phyloP scores from a whole-genome alignment of 2,888 invertebrate species.

The Tiliacea citrago region DNA sequence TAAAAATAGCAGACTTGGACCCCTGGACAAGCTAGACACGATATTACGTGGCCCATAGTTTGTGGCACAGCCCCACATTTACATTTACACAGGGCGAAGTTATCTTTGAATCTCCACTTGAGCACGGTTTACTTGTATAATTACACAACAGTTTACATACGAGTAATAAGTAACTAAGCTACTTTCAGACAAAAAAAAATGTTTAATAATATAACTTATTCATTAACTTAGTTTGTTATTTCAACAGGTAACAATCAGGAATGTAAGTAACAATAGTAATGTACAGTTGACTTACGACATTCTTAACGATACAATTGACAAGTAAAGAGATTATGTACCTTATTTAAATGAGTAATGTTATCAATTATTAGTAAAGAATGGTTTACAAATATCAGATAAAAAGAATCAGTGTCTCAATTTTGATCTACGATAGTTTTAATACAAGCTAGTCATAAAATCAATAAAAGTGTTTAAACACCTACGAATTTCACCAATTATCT shows the following conservation, averaged over 20 bases:
- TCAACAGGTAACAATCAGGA: constrained; percentile 42
- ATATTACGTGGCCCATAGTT: background rate
- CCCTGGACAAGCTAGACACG: background rate
- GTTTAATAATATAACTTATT: background rate
- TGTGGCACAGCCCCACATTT: too few relatives aligned
- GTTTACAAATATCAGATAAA: background rate
- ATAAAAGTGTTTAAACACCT: background rate
- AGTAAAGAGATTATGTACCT: background rate
- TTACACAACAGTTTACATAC: constrained; percentile 1
- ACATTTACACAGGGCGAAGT: background rate
- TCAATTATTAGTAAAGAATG: background rate
- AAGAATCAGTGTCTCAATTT: background rate
- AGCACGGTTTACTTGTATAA: background rate
- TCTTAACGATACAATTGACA: background rate
- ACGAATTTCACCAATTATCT: too few relatives aligned
- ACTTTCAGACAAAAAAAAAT: background rate
- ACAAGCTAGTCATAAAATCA: background rate
- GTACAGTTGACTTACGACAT: background rate
- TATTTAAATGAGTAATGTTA: background rate
- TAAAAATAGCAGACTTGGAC: too few relatives aligned
- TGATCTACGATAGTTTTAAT: background rate
- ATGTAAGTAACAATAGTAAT: constrained; percentile 29
- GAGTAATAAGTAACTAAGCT: background rate
- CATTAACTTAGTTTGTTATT: constrained; percentile 4
- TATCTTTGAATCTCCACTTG: background rate